Base-by-base conservation (phyloP, 2,888 invertebrate genomes). In the Phorcus lineatus region DNA sequence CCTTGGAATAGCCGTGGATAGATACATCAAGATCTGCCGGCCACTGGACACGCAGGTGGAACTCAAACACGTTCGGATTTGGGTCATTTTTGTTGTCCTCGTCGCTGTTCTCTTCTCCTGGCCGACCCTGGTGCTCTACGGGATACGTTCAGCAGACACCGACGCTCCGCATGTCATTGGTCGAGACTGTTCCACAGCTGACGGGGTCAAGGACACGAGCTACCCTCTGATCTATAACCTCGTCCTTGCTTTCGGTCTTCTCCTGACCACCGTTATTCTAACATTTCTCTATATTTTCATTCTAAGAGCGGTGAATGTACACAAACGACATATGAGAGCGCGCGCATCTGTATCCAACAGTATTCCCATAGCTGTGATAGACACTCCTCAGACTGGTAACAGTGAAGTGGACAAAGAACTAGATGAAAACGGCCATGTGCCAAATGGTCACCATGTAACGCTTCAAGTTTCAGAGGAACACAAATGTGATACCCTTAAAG, bases 121-220 rank as follows among this genome's bases (percentile, higher is more conserved):
- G 84, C 90, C 90, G 0, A 84, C 88, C 9, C 31, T 84, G 0
- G 16, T 87, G 2, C 80, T 90, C 7, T 88, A 86, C 77, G 88
- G 87, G 1, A 80, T 86, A 7, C 80, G 86, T 40, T 77, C 84
- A 17, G 86, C 87, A 0, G 82, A 86, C 3, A 85, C 85, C 0
- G 79, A 66, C 0, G 77, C 84, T 19, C 17, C 83, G 1, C 84
- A 85, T 11, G 31, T 89, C 0, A 82, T 82, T 2, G 90, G 89
- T 2, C 83, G 79, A 36, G 89, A 90, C 79, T 90, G 90, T 55
- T 88, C 88, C 70, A 85, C 86, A 17, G 83, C 86, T 17, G 84
- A 88, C 67, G 79, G 78, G 4, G 78, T 82, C 24, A 81, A 79
- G 11, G 83, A 78, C 55, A 85, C 85, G 7, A 11, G 82, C 1